Base-by-base conservation (phyloP, 2,888 invertebrate genomes). In the Papilio gigon region DNA sequence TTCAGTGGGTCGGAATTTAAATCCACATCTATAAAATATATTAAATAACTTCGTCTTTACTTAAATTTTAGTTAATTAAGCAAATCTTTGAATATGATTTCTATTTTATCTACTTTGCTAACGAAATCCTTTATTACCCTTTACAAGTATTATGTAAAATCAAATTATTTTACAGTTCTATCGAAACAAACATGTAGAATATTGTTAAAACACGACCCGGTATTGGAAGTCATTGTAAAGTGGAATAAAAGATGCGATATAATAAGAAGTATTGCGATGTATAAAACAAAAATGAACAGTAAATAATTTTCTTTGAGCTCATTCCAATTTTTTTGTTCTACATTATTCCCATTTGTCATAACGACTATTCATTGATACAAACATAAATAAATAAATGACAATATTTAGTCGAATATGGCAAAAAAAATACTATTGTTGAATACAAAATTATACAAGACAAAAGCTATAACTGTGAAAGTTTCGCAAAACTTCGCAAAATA, bases 401-500 rank as follows among this genome's bases (percentile, higher is more conserved):
- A 8, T 30, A 5, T 50, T 11, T 53, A 20, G 8, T n/a, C 2
- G 30, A 35, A 59, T 22, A 33, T 59, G 60, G 50, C 17, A 35
- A 58, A 59, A 58, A 59, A 33, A 53, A 56, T 30, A 56, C 37
- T 25, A 66, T 33, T 25, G 56, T 53, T 47, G 61, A 33, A 50
- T 30, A 30, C 44, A 60, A 50, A 69, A 61, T 47, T 53, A 62
- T 66, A 35, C 44, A 62, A 66, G 60, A 67, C 50, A 50, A 62
- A 67, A 67, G 37, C 42, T 44, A 61, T 67, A 44, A 67, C 42
- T 42, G 40, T 42, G 33, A 61, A 50, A 64, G 37, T 64, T 68
- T 63, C 14, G 12, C 27, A 63, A 60, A 37, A 40, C 40, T 62
- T 40, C 35, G 22, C 40, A n/a, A 70, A 68, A 68, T 70, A 71